Base-by-base conservation (phyloP, 2,113 vertebrate genomes). In the Elgaria multicarinata region DNA sequence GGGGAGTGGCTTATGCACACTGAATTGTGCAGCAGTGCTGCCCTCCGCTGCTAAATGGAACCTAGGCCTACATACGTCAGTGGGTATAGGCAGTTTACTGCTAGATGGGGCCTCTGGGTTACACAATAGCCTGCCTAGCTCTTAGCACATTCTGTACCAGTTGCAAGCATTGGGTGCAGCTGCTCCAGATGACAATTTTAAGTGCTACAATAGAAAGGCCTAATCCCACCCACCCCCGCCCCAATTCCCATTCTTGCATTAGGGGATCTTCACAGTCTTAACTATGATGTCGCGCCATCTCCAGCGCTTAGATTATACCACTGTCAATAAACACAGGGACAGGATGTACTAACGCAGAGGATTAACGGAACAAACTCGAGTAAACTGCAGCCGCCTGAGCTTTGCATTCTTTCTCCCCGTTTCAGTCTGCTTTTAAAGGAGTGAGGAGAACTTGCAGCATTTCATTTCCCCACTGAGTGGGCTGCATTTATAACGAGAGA, bases 101-200 rank as follows among this genome's bases (percentile, higher is more conserved):
- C 90, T 83, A 36, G 62, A 18, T 83, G 64, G 74, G 62, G 74
- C 74, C 36, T 33, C 86, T 87, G 50, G 83, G 46, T 95, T 95
- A 95, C 95, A 96, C 95, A 95, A 95, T 85, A 66, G 88, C 87
- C 85, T 24, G 64, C 87, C 3, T 0, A 3, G 78, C 93, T 36
- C 0, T 86, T 46, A 69, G 94, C 85, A 95, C 95, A 92, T 55
- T 46, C 74, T 76, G 95, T 95, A 93, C 94, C 69, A 8, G 42
- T 69, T 7, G 14, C 76, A 0, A n/a, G 91, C 90, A 13, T 4
- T 6, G 79, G 95, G 94, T 87, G 92, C 93, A 92, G 91, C 92
- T 22, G 86, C 16, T 0, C 85, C n/a, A 26, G 1, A 87, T 66
- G 58, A 42, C 0, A 12, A 86, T 33, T n/a, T 83, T 77, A 87